These are phyloP conservation scores for Lithophane socia DNA, from an alignment of 2,888 invertebrate genomes.

Conservation along the genomic window DNA sequence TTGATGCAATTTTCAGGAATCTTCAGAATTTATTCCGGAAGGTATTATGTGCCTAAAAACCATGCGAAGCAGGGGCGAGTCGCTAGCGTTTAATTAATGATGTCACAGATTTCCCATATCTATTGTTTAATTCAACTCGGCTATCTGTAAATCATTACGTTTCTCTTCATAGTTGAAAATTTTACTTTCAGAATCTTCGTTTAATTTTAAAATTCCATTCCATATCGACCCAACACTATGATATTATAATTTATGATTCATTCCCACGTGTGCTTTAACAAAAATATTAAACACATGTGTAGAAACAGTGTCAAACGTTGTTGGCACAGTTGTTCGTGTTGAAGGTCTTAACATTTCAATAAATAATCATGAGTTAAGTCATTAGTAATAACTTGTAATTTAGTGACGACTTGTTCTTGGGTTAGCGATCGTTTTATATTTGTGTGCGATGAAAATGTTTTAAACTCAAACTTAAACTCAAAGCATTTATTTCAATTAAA, in stretches of 20 bases:
- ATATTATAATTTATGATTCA: slow-evolving; percentile 40
- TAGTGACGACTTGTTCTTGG: slow-evolving; percentile 11
- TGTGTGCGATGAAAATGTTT: neutral
- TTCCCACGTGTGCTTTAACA: slow-evolving; percentile 28
- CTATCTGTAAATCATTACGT: too few species aligned
- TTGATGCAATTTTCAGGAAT: too few species aligned
- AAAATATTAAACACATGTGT: slow-evolving; percentile 42
- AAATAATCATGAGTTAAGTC: slow-evolving; percentile 70
- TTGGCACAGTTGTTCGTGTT: slow-evolving; percentile 76
- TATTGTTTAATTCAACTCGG: neutral
- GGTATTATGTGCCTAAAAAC: too few species aligned
- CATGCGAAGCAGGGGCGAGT: too few species aligned
- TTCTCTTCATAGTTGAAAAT: too few species aligned
- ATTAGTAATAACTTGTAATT: slow-evolving; percentile 48
- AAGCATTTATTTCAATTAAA: too few species aligned
- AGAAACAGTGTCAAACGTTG: slow-evolving; percentile 67
- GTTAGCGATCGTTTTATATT: slow-evolving; percentile 2
- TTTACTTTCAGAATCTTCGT: neutral
- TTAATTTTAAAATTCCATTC: slow-evolving; percentile 1
- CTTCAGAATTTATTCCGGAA: too few species aligned
- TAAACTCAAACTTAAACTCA: too few species aligned
- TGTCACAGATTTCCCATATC: neutral
- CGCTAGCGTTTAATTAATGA: neutral
- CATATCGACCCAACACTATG: slow-evolving; percentile 1
- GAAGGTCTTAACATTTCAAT: slow-evolving; percentile 60